Percentiles rank a stretch among this genome's conserved stretches.
These are phyloP conservation scores for Melinaea menophilus DNA, from an alignment of 2,888 invertebrate species.

Conservation along the genomic window DNA sequence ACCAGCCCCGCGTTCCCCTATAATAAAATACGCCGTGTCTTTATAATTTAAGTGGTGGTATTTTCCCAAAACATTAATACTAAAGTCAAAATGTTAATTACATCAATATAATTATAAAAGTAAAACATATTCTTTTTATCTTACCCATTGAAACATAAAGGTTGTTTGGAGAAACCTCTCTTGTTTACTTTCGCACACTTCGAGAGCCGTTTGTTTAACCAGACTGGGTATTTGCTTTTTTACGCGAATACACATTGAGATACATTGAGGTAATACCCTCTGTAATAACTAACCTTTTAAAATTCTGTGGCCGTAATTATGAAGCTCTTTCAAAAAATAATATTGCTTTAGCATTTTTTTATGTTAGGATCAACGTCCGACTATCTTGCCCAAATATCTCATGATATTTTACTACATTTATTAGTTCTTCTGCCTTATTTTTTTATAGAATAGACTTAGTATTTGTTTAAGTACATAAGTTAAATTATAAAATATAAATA, in stretches of 20 bases:
- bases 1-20: too few relatives aligned
- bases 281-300: constrained; percentile 13
- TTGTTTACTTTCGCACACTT: constrained; percentile 65
- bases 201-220: constrained; percentile 33
- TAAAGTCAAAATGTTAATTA: too few relatives aligned
- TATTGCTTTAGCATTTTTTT: not conserved
- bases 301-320: not conserved
- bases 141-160: constrained; percentile 35
- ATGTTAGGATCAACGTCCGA: too few relatives aligned
- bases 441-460: too few relatives aligned
- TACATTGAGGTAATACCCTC: constrained; percentile 23
- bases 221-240: constrained; percentile 34
- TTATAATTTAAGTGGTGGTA: too few relatives aligned
- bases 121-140: not conserved
- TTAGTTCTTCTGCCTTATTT: too few relatives aligned
- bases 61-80: too few relatives aligned
- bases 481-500: too few relatives aligned
- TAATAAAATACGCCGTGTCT: too few relatives aligned
- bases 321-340: constrained; percentile 4
- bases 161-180: constrained; percentile 56
- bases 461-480: too few relatives aligned
- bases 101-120: not conserved
- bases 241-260: constrained; percentile 32
- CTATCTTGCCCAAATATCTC: too few relatives aligned
- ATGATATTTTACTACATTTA: too few relatives aligned